These are phyloP conservation scores for Nymphicus hollandicus DNA, from an alignment of 2,113 vertebrate genomes.

Conservation along the genomic window DNA sequence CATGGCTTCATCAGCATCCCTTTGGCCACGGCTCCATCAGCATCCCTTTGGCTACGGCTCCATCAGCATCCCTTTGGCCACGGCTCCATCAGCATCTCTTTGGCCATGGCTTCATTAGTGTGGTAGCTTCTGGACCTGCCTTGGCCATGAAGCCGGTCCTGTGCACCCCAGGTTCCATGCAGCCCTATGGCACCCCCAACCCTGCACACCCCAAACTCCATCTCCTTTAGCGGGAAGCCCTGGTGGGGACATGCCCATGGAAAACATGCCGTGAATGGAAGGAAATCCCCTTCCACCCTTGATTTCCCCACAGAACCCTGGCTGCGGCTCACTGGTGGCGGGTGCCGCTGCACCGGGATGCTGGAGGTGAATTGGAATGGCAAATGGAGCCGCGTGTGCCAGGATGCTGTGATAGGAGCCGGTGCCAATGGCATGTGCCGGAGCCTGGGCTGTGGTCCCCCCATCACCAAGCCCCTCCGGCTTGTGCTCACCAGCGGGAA, in stretches of 20 bases:
- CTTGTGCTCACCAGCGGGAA: accelerated
- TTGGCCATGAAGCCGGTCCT: not conserved
- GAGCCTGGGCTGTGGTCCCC: not conserved
- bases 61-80: too few species aligned
- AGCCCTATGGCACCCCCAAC: not conserved
- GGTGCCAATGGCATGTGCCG: not conserved
- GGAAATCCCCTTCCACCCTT: not conserved
- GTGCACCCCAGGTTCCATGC: not conserved
- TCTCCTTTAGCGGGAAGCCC: not conserved
- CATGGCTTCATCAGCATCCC: too few species aligned
- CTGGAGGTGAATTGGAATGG: not conserved
- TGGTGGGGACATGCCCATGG: not conserved
- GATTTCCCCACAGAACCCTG: not conserved
- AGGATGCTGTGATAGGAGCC: accelerated
- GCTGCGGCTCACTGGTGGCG: not conserved
- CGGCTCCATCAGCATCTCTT: too few species aligned
- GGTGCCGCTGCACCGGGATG: slow-evolving; percentile 41
- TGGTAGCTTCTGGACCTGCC: not conserved
- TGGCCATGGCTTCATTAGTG: too few species aligned
- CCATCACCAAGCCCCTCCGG: accelerated
- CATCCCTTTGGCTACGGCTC: too few species aligned
- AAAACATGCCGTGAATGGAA: accelerated
- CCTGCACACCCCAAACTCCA: accelerated
- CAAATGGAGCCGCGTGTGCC: not conserved
- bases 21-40: too few species aligned